Base-by-base conservation (phyloP, 2,113 vertebrate genomes). In the Prunella fulvescens region DNA sequence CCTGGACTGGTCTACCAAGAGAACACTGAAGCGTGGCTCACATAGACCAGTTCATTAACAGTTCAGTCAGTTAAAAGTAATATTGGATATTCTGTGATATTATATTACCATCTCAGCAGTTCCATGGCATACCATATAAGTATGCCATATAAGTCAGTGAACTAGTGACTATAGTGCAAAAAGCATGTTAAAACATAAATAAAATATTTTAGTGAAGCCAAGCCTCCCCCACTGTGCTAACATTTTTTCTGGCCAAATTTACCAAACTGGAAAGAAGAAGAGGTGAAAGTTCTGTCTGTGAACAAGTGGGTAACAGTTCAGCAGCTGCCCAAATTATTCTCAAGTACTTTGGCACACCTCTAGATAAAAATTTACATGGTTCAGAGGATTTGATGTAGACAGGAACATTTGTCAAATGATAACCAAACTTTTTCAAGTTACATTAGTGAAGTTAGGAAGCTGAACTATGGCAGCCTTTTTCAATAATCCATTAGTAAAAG, bases 331-430 rank as follows among this genome's bases (percentile, higher is more conserved):
- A 86, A 87, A 92, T 96, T 92, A 94, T 92, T 96, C 90, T 95
- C 35, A 95, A 95, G 70, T 51, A 94, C 81, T 86, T 93, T 6
- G 16, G 45, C 69, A 93, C 45, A 87, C 86, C 45, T 88, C 84
- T 94, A 64, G 73, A 70, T 92, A 94, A 97, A 97, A 92, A 88
- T 79, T 69, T 67, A 56, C 72, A 73, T 33, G 72, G 70, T 97
- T 95, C 93, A 74, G 61, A 96, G 82, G 54, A 53, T 87, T 91
- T 84, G 81, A 80, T 80, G 31, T 29, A 81, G 85, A 83, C 70
- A 96, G 84, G 79, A 79, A 71, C 66, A 96, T 97, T 95, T 97
- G 45, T 97, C 94, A 97, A 97, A 95, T 76, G 77, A 88, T 97
- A 97, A 95, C 76, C 79, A 95, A 97, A 96, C 74, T 94, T 96